Percentiles rank a stretch among this genome's conserved stretches.
phyloP scores from a whole-genome alignment of 2,888 invertebrate species.

The Brachypterus glaber region DNA sequence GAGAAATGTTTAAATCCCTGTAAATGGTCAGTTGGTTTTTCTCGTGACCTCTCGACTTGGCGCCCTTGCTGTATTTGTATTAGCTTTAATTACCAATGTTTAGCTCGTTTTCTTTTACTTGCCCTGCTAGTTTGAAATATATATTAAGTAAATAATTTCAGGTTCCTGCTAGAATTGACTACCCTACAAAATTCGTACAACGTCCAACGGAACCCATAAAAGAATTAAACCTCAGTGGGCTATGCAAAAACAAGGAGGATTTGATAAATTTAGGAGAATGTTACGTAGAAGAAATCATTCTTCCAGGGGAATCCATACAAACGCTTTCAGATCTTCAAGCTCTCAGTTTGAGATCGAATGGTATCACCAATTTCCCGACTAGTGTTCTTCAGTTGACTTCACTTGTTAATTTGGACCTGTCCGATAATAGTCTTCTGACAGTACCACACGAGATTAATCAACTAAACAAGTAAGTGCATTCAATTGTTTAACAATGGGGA shows the following conservation, averaged over 20 bases:
- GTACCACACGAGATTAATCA: conserved; percentile 55
- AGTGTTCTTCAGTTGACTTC: conserved; percentile 51
- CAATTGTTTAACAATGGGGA: no score
- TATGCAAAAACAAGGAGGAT: conserved; percentile 31
- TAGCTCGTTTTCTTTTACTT: no score
- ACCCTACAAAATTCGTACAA: no score
- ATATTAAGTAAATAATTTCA: no score
- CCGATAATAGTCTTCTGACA: conserved; percentile 56
- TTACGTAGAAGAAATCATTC: conserved; percentile 37
- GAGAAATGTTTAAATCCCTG: no score
- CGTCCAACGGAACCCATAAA: no score
- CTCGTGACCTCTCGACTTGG: no score
- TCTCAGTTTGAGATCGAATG: conserved; percentile 45
- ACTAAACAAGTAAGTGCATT: conserved; percentile 44
- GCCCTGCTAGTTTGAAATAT: no score
- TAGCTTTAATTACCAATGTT: no score
- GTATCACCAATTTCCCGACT: conserved; percentile 49
- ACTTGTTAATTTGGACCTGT: conserved; percentile 56
- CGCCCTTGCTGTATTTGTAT: no score
- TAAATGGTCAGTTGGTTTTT: no score
- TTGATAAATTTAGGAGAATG: conserved; percentile 21
- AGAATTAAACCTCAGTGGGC: conserved; percentile 36
- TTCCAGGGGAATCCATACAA: conserved; percentile 36
- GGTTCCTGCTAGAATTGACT: no score
- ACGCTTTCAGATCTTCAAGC: conserved; percentile 35